Conservation (phyloP, 2,113 vertebrate species). For the Otis tarda region DNA sequence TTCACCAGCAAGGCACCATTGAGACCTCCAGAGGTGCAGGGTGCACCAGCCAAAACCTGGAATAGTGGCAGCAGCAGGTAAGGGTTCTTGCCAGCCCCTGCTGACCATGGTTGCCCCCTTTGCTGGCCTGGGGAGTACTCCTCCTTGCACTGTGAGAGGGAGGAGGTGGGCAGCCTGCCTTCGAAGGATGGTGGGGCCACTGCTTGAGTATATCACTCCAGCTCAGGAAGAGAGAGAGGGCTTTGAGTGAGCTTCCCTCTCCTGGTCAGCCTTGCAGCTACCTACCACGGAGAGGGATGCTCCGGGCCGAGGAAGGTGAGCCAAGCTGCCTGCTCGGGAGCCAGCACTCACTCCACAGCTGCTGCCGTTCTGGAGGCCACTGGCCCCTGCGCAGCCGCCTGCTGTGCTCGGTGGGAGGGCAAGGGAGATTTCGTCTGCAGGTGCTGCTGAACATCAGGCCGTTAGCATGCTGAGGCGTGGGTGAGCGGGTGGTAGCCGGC, state of each 20-base stretch:
- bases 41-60: fast-evolving
- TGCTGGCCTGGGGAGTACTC: not conserved
- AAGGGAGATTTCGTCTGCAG: not conserved
- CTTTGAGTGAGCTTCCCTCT: not conserved
- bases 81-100: fast-evolving
- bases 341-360: not conserved
- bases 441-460: fast-evolving
- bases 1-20: not conserved
- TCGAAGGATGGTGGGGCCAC: not conserved
- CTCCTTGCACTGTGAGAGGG: fast-evolving
- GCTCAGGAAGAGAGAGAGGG: fast-evolving
- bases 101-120: not conserved
- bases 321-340: not conserved
- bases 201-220: no score
- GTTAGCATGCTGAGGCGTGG: fast-evolving
- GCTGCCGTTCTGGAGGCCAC: not conserved
- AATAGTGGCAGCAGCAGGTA: not conserved
- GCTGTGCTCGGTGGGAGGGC: not conserved
- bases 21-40: not conserved
- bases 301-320: not conserved
- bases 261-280: not conserved
- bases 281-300: not conserved
- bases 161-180: not conserved
- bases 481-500: fast-evolving
- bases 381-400: not conserved